phyloP scores from a whole-genome alignment of 2,888 invertebrate genomes.

The Synanthedon vespiformis region DNA sequence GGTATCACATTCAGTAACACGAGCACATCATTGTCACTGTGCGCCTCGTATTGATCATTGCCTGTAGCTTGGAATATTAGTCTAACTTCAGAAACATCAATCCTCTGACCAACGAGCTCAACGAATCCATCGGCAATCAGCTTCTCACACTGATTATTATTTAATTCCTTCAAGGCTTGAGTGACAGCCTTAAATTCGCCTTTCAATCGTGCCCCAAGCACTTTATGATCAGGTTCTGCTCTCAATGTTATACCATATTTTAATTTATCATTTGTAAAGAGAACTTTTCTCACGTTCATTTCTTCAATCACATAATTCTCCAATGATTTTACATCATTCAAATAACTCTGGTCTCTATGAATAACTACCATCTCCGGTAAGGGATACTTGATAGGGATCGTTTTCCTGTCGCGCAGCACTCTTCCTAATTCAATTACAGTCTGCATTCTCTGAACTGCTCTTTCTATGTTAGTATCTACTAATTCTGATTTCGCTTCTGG shows the following conservation, averaged over 20 bases:
- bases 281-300: constrained; percentile 88
- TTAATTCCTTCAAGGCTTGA: constrained; percentile 81
- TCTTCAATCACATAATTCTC: constrained; percentile 91
- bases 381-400: constrained; percentile 96
- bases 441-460: constrained; percentile 93
- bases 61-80: constrained; percentile 83
- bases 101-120: constrained; percentile 78
- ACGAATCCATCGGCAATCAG: constrained; percentile 79
- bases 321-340: constrained; percentile 83
- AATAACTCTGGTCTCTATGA: constrained; percentile 82
- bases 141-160: constrained; percentile 82
- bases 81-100: constrained; percentile 83
- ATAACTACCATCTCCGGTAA: constrained; percentile 96
- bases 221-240: constrained; percentile 96
- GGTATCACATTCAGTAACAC: constrained; percentile 91
- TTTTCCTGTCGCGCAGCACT: constrained; percentile 91
- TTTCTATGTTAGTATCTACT: constrained; percentile 88
- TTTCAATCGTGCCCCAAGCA: constrained; percentile 89
- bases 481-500: constrained; percentile 78
- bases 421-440: constrained; percentile 94
- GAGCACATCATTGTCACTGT: constrained; percentile 89
- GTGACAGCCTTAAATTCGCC: constrained; percentile 90
- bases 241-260: constrained; percentile 91
- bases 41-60: constrained; percentile 85
- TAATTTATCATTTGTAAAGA: constrained; percentile 88